Percentiles rank a stretch among this genome's conserved stretches.
phyloP scores from a whole-genome alignment of 1,140 invertebrate species.

The Dinothrombium tinctorium region DNA sequence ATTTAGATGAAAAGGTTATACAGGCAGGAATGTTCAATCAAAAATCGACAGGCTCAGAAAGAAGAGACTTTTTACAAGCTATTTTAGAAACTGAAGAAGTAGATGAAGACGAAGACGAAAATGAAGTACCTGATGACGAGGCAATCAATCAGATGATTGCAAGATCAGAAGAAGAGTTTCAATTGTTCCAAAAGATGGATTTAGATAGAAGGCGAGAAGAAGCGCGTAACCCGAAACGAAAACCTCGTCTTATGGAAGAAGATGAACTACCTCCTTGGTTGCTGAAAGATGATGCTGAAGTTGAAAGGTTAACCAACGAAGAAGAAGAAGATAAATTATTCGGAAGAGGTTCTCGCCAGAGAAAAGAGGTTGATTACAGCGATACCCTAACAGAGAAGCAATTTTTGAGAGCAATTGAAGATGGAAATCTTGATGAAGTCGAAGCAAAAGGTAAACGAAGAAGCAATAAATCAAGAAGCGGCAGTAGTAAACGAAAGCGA shows the following conservation, averaged over 20 bases:
- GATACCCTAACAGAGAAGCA: conserved; percentile 89
- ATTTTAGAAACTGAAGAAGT: conserved; percentile 80
- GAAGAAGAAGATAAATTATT: conserved; percentile 45
- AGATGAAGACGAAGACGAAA: conserved; percentile 86
- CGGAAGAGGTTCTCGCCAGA: conserved; percentile 68
- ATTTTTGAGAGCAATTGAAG: conserved; percentile 57
- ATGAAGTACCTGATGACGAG: conserved; percentile 96
- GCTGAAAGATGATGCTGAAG: conserved; percentile 72
- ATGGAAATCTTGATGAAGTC: conserved; percentile 35
- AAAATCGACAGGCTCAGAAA: conserved; percentile 82
- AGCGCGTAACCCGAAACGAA: conserved; percentile 41
- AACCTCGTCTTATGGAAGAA: conserved; percentile 73
- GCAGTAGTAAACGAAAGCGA: conserved; percentile 13
- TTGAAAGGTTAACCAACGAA: conserved; percentile 38
- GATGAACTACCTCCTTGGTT: conserved; percentile 83
- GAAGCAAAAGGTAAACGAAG: conserved; percentile 32
- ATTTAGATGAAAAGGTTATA: conserved; percentile 98
- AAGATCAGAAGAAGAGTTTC: conserved; percentile 75
- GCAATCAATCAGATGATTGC: conserved; percentile 98
- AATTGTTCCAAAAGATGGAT: conserved; percentile 80
- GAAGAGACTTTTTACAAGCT: conserved; percentile 78
- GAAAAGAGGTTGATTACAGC: conserved; percentile 93
- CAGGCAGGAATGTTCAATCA: conserved; percentile 99
- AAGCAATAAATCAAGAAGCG: background rate
- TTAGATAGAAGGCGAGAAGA: conserved; percentile 65